Base-by-base conservation (phyloP, 2,797 vertebrate genomes). In the Erpetoichthys calabaricus region DNA sequence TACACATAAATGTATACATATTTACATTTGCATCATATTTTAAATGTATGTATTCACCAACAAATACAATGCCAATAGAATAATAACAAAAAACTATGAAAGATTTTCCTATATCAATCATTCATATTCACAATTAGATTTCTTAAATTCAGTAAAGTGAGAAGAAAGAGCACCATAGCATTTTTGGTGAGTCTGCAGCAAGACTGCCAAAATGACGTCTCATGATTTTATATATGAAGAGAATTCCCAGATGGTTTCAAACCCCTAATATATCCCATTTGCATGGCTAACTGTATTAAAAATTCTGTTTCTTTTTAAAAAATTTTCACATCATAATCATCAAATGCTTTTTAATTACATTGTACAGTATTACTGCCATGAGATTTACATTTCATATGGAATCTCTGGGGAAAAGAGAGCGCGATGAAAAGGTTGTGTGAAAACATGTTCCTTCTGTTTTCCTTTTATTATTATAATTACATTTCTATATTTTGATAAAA, bases 251-350 rank as follows among this genome's bases (percentile, higher is more conserved):
- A 44, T 47, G 51, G 52, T 43, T 47, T 55, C 44, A 6, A 8
- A 8, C 6, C 8, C 7, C 8, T 42, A 9, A 51, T 57, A n/a
- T 57, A 10, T 45, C 43, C 55, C 44, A n/a, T 44, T 45, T 44
- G 51, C 44, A 6, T 45, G 54, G 54, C 45, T n/a, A 44, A 8
- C 42, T 41, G 44, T 51, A 57, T 57, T 52, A 57, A 57, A 41
- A 51, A 61, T 53, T 56, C 54, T 10, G 46, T 53, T 61, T 61
- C 55, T 56, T 60, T 47, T 56, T 50, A 45, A 8, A 55, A 45
- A 4, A 44, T 25, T 51, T 41, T 42, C 45, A 43, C 53, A 55
- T 60, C 54, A 51, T 44, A 45, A 60, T 56, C 55, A 56, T 47
- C n/a, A 45, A 53, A 51, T 56, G 47, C 51, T 45, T 45, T 43